phyloP scores from a whole-genome alignment of 2,113 vertebrate genomes.

The Sebastes fasciatus region DNA sequence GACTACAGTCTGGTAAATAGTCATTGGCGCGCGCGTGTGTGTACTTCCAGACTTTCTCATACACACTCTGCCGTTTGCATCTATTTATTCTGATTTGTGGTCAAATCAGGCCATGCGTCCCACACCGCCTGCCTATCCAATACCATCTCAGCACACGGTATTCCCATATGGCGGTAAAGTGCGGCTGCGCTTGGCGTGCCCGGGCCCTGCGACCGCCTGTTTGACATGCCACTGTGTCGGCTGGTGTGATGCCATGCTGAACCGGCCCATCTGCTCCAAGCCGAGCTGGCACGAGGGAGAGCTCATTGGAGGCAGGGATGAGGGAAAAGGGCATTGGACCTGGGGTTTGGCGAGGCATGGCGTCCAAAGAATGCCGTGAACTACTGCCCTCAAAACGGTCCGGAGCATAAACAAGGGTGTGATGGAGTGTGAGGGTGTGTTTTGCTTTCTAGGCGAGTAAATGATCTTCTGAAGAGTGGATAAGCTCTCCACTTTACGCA shows the following conservation, averaged over 20 bases:
- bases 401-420: slow-evolving; percentile 47
- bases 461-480: background rate
- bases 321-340: slow-evolving; percentile 52
- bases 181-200: slow-evolving; percentile 50
- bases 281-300: slow-evolving; percentile 46
- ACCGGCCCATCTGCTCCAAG: slow-evolving; percentile 76
- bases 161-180: slow-evolving; percentile 63
- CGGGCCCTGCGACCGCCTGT: slow-evolving; percentile 56
- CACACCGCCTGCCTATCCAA: slow-evolving; percentile 37
- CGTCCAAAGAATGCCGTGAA: slow-evolving; percentile 49
- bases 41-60: slow-evolving; percentile 14
- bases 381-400: slow-evolving; percentile 29
- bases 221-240: slow-evolving; percentile 71
- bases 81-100: slow-evolving; percentile 43
- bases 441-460: background rate
- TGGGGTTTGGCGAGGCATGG: slow-evolving; percentile 37
- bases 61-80: slow-evolving; percentile 11
- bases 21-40: slow-evolving; percentile 15
- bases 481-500: slow-evolving; percentile 2
- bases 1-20: slow-evolving; percentile 41
- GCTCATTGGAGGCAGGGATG: slow-evolving; percentile 34
- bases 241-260: slow-evolving; percentile 76
- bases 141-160: slow-evolving; percentile 39
- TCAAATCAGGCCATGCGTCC: slow-evolving; percentile 24
- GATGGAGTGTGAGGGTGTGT: slow-evolving; percentile 29